Conservation (phyloP, 2,113 vertebrate genomes). For the Stictonetta naevosa region DNA sequence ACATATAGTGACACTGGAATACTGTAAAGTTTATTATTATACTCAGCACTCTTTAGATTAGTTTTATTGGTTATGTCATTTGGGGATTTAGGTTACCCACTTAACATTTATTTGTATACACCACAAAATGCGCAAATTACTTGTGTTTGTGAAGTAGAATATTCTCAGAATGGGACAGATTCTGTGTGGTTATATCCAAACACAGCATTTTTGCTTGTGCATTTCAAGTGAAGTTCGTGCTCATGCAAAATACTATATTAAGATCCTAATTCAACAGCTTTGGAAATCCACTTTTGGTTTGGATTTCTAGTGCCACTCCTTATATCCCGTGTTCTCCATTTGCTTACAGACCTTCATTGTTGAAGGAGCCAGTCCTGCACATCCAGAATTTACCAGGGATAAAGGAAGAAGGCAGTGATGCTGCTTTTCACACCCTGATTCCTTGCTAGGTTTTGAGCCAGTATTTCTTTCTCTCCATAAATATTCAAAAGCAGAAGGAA, state of each 20-base stretch:
- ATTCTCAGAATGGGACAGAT: not conserved
- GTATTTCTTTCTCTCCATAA: not conserved
- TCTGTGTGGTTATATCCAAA: not conserved
- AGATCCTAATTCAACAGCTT: not conserved
- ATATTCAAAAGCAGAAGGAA: constrained; percentile 24
- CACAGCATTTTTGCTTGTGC: not conserved
- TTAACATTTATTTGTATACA: not conserved
- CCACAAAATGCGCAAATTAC: not conserved
- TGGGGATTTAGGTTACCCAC: not conserved
- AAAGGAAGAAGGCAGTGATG: not conserved
- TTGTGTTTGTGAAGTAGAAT: not conserved
- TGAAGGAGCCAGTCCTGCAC: not conserved
- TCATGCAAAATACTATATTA: not conserved
- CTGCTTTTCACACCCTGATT: not conserved
- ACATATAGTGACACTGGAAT: not conserved
- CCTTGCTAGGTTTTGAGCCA: not conserved
- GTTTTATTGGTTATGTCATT: not conserved
- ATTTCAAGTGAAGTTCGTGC: not conserved
- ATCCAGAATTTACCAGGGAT: not conserved
- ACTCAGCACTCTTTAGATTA: not conserved
- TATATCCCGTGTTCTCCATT: not conserved
- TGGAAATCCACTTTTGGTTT: not conserved
- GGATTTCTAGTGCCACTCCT: not conserved
- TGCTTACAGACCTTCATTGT: not conserved
- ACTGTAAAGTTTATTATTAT: not conserved